Percentiles rank a stretch among this genome's conserved stretches.
These are phyloP conservation scores for Trachelus troglodyta DNA, from an alignment of 2,888 invertebrate species.

Conservation along the genomic window DNA sequence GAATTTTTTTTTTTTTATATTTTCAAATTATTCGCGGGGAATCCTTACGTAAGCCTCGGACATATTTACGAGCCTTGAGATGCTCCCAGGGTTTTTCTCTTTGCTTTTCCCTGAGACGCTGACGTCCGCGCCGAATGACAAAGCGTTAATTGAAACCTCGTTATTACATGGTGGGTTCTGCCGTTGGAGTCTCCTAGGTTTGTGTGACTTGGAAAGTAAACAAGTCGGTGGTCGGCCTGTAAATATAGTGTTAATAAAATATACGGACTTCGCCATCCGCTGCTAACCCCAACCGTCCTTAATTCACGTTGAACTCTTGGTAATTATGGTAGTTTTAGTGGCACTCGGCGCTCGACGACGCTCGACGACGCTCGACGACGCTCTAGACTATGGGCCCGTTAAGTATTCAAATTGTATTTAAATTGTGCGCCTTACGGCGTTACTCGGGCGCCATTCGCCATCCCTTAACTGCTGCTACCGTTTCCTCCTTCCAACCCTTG, in stretches of 20 bases:
- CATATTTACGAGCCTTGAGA: not conserved
- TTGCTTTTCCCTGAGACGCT: not conserved
- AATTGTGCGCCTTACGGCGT: conserved; percentile 37
- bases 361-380: conserved; percentile 31
- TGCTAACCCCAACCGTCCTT: conserved; percentile 35
- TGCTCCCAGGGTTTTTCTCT: not conserved
- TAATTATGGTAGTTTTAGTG: conserved; percentile 47
- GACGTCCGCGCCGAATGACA: conserved; percentile 38
- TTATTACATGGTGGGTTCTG: conserved; percentile 40
- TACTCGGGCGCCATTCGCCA: conserved; percentile 17
- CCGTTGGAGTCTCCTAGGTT: conserved; percentile 18
- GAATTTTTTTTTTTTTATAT: not conserved
- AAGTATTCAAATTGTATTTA: conserved; percentile 52
- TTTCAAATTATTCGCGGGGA: not conserved
- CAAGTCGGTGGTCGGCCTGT: conserved; percentile 48
- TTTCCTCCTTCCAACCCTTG: not conserved
- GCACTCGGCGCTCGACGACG: conserved; percentile 28
- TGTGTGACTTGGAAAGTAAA: conserved; percentile 53
- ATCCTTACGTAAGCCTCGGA: not conserved
- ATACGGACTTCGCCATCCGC: conserved; percentile 42
- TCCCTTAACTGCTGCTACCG: conserved; percentile 17
- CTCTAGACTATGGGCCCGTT: conserved; percentile 38
- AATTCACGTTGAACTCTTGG: conserved; percentile 50
- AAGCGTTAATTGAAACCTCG: conserved; percentile 52
- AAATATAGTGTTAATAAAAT: conserved; percentile 61